A percentile compares a stretch with the other conserved stretches of the same genome.
Evolutionary conservation across 2,113 vertebrate genomes (phyloP).

Genomic region (Anhinga rufa): DNA sequence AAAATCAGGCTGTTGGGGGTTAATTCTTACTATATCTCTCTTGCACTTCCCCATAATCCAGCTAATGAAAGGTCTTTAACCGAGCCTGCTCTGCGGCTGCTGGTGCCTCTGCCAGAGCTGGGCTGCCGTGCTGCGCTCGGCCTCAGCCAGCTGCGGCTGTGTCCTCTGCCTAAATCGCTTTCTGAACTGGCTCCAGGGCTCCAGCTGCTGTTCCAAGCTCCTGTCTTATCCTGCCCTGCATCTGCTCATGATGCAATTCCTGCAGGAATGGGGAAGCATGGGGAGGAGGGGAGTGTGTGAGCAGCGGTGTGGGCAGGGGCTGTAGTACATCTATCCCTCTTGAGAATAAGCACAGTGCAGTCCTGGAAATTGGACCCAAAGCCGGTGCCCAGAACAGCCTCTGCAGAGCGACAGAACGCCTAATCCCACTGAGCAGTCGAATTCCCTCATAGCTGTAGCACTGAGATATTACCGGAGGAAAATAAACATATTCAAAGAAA

Average conservation of each 20-base stretch:
- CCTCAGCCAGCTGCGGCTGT: background rate
- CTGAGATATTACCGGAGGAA: background rate
- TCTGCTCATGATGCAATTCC: constrained; percentile 35
- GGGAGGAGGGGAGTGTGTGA: background rate
- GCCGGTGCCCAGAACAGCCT: background rate
- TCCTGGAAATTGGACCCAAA: background rate
- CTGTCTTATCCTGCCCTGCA: background rate
- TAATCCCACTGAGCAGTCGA: accelerated
- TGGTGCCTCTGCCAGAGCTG: background rate
- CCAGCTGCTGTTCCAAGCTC: background rate
- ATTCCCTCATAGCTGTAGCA: background rate
- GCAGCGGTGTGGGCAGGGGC: background rate
- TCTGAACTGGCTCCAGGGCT: constrained; percentile 2
- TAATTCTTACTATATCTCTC: background rate
- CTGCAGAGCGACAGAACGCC: background rate
- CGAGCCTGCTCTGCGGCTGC: background rate
- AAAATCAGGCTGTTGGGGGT: background rate
- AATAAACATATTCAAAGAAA: background rate
- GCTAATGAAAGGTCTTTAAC: background rate
- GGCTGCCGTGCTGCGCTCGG: background rate
- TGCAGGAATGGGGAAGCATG: background rate
- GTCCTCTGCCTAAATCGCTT: background rate
- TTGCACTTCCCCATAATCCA: background rate
- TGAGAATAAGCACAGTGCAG: background rate
- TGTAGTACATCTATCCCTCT: background rate